A percentile compares a stretch with the other conserved stretches of the same genome.
Conservation (phyloP, 1,140 invertebrate genomes). For the Meloidogyne chitwoodi region DNA sequence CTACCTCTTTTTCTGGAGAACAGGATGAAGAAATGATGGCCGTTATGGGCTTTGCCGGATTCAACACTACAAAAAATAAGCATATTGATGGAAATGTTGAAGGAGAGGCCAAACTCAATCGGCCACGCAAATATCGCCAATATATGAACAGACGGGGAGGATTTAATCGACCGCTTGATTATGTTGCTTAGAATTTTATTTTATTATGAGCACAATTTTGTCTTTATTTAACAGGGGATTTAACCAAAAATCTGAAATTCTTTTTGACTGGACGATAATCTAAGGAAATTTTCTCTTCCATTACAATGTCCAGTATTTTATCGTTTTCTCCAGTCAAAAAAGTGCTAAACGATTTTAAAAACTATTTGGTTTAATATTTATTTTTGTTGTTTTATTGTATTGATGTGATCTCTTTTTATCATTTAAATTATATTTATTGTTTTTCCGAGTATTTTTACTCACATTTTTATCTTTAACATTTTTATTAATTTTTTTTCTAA, state of each 20-base stretch:
- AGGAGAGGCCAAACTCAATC: slow-evolving; percentile 84
- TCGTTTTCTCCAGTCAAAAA: too few species aligned
- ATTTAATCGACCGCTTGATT: slow-evolving; percentile 91
- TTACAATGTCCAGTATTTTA: too few species aligned
- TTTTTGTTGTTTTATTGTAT: not conserved
- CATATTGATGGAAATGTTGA: slow-evolving; percentile 88
- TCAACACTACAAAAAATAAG: slow-evolving; percentile 84
- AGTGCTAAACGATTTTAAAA: too few species aligned
- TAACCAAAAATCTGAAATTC: too few species aligned
- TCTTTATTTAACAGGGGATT: too few species aligned
- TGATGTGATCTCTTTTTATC: not conserved
- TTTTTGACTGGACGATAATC: too few species aligned
- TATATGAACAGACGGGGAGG: slow-evolving; percentile 99
- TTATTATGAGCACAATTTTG: not conserved
- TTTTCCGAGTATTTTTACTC: not conserved
- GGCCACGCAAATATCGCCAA: slow-evolving; percentile 92
- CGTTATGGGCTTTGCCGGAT: slow-evolving; percentile 89
- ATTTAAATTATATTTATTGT: not conserved
- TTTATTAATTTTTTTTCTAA: not conserved
- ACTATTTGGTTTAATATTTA: not conserved
- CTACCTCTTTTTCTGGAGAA: not conserved
- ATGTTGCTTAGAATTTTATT: slow-evolving; percentile 51
- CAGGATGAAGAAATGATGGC: slow-evolving; percentile 84
- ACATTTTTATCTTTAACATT: not conserved
- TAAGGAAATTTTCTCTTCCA: too few species aligned